phyloP scores from a whole-genome alignment of 2,113 vertebrate genomes.

The Martes martes region DNA sequence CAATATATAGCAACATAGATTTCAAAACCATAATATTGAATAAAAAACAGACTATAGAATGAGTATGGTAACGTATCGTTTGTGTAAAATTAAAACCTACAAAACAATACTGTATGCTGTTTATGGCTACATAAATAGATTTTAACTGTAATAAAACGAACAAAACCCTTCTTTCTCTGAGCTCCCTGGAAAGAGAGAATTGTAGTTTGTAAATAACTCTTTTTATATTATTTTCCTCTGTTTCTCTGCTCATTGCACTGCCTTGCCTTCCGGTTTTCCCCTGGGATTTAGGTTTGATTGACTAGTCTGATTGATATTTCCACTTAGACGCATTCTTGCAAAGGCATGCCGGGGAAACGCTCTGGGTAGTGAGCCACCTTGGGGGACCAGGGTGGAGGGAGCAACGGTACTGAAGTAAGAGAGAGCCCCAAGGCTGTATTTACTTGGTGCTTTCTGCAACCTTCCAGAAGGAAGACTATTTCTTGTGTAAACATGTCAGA shows the following conservation, averaged over 20 bases:
- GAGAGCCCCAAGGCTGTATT: background rate
- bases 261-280: background rate
- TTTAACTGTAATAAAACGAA: background rate
- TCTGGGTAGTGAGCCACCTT: background rate
- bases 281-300: background rate
- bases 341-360: background rate
- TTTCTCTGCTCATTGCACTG: background rate
- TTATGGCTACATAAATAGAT: background rate
- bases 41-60: background rate
- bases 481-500: background rate
- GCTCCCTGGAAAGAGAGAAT: background rate
- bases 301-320: background rate
- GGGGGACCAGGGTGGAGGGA: background rate
- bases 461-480: background rate
- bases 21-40: constrained; percentile 12
- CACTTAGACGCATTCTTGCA: background rate
- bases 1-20: background rate
- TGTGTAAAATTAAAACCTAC: background rate
- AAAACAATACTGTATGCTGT: background rate
- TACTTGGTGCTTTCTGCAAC: background rate
- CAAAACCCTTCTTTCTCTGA: background rate
- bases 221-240: background rate
- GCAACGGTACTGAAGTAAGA: background rate
- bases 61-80: background rate
- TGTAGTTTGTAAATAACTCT: background rate